phyloP scores from a whole-genome alignment of 2,797 vertebrate species.

The Chromis chromis region DNA sequence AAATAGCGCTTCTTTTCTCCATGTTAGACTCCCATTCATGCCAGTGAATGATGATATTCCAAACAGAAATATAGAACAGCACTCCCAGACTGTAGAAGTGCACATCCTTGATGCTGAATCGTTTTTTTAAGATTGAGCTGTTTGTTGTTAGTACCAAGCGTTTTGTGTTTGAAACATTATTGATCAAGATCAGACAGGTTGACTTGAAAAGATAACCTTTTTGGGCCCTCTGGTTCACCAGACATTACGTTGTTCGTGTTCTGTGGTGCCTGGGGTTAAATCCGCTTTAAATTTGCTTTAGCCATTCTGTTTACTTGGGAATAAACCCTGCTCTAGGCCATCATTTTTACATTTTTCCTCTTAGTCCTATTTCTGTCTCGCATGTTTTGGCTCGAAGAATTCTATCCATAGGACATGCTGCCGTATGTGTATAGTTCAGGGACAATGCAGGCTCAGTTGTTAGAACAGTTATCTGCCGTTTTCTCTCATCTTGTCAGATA shows the following conservation, averaged over 20 bases:
- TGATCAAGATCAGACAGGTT: conserved; percentile 49
- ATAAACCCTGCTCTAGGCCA: conserved; percentile 38
- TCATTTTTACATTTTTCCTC: conserved; percentile 24
- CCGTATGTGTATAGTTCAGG: conserved; percentile 13
- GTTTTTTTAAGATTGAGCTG: conserved; percentile 33
- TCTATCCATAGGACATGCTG: neutral
- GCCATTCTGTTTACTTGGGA: conserved; percentile 27
- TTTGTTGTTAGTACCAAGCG: conserved; percentile 14
- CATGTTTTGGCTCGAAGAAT: conserved; percentile 8
- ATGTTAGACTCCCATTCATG: neutral
- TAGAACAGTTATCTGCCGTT: conserved; percentile 10
- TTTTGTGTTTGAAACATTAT: conserved; percentile 53
- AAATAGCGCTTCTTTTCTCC: neutral
- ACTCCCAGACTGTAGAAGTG: neutral
- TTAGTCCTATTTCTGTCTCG: neutral
- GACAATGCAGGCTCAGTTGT: neutral
- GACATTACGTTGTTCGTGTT: conserved; percentile 51
- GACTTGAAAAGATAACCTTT: conserved; percentile 47
- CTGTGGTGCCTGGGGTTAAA: conserved; percentile 58
- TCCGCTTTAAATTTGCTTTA: conserved; percentile 58
- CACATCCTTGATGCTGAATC: neutral
- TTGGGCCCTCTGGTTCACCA: conserved; percentile 33
- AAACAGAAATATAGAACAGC: neutral
- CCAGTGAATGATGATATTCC: neutral
- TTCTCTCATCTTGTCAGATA: neutral